Base-by-base conservation (phyloP, 64 coral and sea anemone species). In the Orbicella faveolata region DNA sequence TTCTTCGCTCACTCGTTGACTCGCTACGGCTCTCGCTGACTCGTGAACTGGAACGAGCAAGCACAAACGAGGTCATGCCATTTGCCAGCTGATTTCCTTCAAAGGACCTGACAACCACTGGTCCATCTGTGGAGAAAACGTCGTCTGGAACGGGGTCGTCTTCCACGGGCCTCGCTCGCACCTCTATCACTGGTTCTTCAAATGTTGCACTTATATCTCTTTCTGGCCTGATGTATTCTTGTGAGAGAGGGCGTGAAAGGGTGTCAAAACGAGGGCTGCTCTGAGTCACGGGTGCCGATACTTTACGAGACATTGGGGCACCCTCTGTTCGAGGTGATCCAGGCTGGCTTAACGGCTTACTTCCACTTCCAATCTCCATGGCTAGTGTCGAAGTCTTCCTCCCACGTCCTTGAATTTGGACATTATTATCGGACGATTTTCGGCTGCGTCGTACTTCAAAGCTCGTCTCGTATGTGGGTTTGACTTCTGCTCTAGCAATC, bases 361-460 rank as follows among this genome's bases (percentile, higher is more conserved):
- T 20, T 85, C 64, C 82, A 33, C 37, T 20, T 73, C 64, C 82
- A 33, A 85, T 23, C 20, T 85, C 82, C 82, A 85, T 41, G 13
- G 82, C 63, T 41, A 85, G 63, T 15, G 36, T 85, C 14, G 82
- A 85, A 20, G 82, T 85, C 65, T 68, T 85, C 41, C 82, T 85
- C 10, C 82, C 39, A 15, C 36, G 82, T 14, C 82, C 82, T 85
- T 85, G 63, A 85, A 85, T 69, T 13, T 39, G 13, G 20, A 85
- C 63, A 4, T 39, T 52, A n/a, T 85, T 33, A 4, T 52, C 64
- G 7, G 59, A 18, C 65, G 63, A 65, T 52, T 25, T 52, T 23
- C 82, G 82, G 21, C 37, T 85, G 21, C 90, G 62, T 26, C 90
- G 90, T 19, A 92, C 90, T 61, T 92, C 90, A 7, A 92, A 73